phyloP scores from a whole-genome alignment of 2,797 vertebrate species.

The Halcyon chelicuti region DNA sequence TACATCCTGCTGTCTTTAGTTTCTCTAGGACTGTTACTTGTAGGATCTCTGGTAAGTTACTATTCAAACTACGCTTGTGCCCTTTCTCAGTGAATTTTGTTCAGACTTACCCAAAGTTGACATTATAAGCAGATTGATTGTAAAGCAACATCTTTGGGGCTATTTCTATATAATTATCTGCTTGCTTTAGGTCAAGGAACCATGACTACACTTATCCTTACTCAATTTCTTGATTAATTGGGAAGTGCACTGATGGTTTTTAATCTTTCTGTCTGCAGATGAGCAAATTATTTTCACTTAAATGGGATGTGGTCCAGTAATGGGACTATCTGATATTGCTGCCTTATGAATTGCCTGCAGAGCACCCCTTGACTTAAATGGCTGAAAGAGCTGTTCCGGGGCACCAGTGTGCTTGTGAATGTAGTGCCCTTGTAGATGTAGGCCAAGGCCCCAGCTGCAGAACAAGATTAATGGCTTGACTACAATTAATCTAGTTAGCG shows the following conservation, averaged over 20 bases:
- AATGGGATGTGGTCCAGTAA: not conserved
- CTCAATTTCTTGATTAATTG: not conserved
- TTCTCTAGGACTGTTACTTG: slow-evolving; percentile 80
- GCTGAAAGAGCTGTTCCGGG: not conserved
- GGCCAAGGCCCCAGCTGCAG: not conserved
- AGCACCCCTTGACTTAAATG: not conserved
- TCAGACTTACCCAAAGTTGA: not conserved
- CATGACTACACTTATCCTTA: not conserved
- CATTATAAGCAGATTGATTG: not conserved
- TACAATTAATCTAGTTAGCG: not conserved
- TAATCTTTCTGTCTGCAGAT: not conserved
- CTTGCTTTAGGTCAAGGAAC: not conserved
- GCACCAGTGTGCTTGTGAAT: not conserved
- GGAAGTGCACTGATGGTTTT: not conserved
- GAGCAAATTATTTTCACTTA: not conserved
- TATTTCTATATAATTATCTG: not conserved
- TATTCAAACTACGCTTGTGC: not conserved
- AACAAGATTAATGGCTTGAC: not conserved
- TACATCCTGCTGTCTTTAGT: slow-evolving; percentile 82
- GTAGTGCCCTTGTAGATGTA: not conserved
- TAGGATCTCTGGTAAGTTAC: slow-evolving; percentile 83
- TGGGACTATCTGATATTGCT: not conserved
- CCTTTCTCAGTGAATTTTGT: not conserved
- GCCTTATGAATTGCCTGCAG: not conserved
- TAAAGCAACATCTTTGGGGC: not conserved